phyloP scores from a whole-genome alignment of 2,888 invertebrate species.

The Carcina quercana region DNA sequence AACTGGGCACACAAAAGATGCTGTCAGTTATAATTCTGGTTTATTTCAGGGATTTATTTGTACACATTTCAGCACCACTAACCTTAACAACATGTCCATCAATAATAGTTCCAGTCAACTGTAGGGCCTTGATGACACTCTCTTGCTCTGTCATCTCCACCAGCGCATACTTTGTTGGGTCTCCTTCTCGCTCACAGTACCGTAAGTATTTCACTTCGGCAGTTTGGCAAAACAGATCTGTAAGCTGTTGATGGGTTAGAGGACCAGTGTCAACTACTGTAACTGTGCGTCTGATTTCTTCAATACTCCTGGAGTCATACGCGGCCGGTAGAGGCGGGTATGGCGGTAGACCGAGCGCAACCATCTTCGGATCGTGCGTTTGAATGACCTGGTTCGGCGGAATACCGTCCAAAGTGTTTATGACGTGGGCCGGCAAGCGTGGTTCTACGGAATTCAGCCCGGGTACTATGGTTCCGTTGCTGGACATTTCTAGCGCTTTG shows the following conservation, averaged over 20 bases:
- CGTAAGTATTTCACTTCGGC: conserved; percentile 97
- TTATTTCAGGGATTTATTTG: too few species aligned
- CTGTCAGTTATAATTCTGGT: too few species aligned
- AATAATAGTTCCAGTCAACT: conserved; percentile 86
- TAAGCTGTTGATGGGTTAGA: conserved; percentile 86
- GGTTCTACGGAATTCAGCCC: conserved; percentile 89
- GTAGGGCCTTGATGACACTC: conserved; percentile 88
- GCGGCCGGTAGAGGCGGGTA: conserved; percentile 94
- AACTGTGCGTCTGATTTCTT: conserved; percentile 96
- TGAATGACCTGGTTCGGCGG: conserved; percentile 90
- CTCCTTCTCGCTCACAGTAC: conserved; percentile 88
- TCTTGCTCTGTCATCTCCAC: conserved; percentile 96
- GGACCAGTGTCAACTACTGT: conserved; percentile 87
- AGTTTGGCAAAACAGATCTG: conserved; percentile 89
- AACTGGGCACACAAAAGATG: too few species aligned
- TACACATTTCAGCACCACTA: too few species aligned
- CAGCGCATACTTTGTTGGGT: conserved; percentile 86
- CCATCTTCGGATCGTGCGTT: conserved; percentile 92
- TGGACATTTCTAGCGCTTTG: conserved; percentile 92
- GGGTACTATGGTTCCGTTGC: conserved; percentile 91
- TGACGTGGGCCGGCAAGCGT: conserved; percentile 91
- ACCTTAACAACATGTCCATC: conserved; percentile 71
- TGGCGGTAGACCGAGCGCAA: conserved; percentile 85
- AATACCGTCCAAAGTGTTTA: conserved; percentile 89
- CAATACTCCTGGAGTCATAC: conserved; percentile 91